Percentiles rank a stretch among this genome's conserved stretches.
phyloP scores from a whole-genome alignment of 2,113 vertebrate genomes.

The Cacatua alba region DNA sequence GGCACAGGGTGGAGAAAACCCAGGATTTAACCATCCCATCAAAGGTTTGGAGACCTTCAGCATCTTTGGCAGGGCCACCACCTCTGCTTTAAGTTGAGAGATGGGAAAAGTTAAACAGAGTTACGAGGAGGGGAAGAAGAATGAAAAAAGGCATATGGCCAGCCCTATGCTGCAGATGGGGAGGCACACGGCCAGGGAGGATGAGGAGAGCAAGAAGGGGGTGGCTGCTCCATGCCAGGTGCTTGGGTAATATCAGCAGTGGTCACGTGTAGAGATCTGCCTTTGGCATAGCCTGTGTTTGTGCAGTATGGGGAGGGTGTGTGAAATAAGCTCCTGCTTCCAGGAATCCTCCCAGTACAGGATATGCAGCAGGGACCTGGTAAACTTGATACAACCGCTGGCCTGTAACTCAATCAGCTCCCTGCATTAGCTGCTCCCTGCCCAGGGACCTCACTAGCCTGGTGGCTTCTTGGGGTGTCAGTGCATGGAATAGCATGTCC shows the following conservation, averaged over 20 bases:
- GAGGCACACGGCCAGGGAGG: rapidly evolving
- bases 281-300: neutral
- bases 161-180: neutral
- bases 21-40: neutral
- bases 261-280: neutral
- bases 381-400: neutral
- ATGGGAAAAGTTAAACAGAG: neutral
- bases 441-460: neutral
- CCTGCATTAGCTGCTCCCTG: neutral
- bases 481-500: neutral
- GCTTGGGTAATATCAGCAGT: neutral
- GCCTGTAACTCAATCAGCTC: neutral
- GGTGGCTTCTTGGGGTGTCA: neutral
- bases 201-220: neutral
- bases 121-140: neutral
- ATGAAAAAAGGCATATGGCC: neutral
- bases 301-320: neutral
- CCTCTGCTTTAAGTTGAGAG: neutral
- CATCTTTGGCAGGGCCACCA: neutral
- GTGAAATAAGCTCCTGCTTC: neutral
- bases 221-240: neutral
- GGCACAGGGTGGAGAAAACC: neutral
- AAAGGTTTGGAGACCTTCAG: neutral
- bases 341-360: constrained; percentile 28
- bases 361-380: neutral